Base-by-base conservation (phyloP, 2,797 vertebrate genomes). In the Sebastes taczanowskii region DNA sequence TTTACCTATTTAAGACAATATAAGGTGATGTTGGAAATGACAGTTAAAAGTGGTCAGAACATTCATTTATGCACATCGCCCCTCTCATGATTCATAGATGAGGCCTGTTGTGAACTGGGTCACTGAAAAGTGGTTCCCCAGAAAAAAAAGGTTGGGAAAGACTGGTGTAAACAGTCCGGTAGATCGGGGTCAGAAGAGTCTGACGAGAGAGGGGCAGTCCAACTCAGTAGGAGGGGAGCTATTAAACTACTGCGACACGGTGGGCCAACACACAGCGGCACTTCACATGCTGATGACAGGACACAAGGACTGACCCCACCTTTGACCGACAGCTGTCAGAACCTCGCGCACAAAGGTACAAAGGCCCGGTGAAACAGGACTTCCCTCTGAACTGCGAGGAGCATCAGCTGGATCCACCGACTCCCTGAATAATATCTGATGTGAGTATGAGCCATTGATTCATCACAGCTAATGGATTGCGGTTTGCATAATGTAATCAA, bases 251-350 rank as follows among this genome's bases (percentile, higher is more conserved):
- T 18, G 38, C 13, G 58, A 25, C 63, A 46, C 77, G 8, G 64
- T 7, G 27, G 60, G 13, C 77, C 1, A 6, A 20, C 79, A 68
- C 71, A 80, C 49, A 78, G 34, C 23, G 4, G 23, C 42, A 22
- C 81, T 70, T 83, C 55, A 64, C 58, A 60, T 0, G 27, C 71
- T 61, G 68, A 78, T 60, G 68, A 70, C 71, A 69, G 71, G 58
- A 79, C 85, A 70, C 52, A 0, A 67, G 60, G 71, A 72, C 46
- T 10, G 71, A 83, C 23, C 35, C 58, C 58, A 62, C 70, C 42
- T 87, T 73, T 86, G 81, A 86, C 14, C 49, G 6, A 64, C 75
- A 68, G 60, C 84, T 32, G 67, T 73, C 32, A 60, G 62, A 56
- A 49, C 42, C 62, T 13, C 11, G 80, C 83, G 63, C 30, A 78